Percentiles rank a stretch among this genome's conserved stretches.
phyloP scores from a whole-genome alignment of 2,113 vertebrate genomes.

The Tylochromis polylepis region DNA sequence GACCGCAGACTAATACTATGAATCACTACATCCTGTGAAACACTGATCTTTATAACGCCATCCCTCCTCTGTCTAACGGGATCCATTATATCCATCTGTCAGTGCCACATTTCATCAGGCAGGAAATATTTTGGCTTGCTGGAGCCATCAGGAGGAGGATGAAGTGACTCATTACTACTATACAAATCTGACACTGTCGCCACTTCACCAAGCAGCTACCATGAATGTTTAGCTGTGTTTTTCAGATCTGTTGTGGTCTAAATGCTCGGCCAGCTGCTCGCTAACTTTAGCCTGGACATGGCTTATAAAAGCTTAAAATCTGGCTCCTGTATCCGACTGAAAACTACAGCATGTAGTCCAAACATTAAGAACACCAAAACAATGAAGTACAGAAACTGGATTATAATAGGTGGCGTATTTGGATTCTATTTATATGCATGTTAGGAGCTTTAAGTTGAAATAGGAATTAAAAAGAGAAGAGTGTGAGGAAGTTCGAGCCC shows the following conservation, averaged over 20 bases:
- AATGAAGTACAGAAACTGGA: neutral
- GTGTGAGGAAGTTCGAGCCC: neutral
- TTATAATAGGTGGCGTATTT: neutral
- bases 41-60: neutral
- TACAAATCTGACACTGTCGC: neutral
- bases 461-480: neutral
- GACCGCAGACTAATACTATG: conserved; percentile 17
- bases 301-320: neutral
- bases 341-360: neutral
- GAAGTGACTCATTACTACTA: neutral
- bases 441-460: neutral
- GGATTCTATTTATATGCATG: neutral
- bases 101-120: neutral
- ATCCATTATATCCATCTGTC: conserved; percentile 8
- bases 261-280: neutral
- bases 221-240: neutral
- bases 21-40: conserved; percentile 44
- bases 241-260: neutral
- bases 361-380: neutral
- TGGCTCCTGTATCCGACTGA: neutral
- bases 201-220: rapidly evolving
- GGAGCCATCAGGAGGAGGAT: neutral
- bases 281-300: neutral
- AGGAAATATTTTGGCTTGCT: neutral
- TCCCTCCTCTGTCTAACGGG: neutral